These are phyloP conservation scores for Antedon mediterranea DNA, from an alignment of 53 echinoderm and acorn worm species.

Conservation along the genomic window DNA sequence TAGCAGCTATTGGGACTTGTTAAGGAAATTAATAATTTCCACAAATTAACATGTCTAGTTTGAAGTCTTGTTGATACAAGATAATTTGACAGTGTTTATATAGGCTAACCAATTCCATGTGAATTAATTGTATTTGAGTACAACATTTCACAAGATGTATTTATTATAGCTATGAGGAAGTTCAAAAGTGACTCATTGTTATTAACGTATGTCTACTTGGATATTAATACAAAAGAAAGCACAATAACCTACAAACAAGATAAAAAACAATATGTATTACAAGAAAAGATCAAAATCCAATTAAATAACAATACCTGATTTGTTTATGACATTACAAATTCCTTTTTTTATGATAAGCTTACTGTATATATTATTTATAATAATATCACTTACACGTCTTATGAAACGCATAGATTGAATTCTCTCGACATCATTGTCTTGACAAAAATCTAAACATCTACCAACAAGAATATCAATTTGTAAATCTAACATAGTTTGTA, in stretches of 20 bases:
- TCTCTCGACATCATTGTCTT: slow-evolving; percentile 79
- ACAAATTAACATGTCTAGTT: not conserved
- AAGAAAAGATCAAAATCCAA: too few relatives aligned
- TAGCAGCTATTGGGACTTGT: not conserved
- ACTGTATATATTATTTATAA: too few relatives aligned
- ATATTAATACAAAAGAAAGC: not conserved
- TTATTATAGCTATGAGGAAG: not conserved
- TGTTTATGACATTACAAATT: too few relatives aligned
- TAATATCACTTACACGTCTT: slow-evolving; percentile 49
- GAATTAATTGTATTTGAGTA: not conserved
- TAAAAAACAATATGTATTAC: not conserved
- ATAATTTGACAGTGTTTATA: not conserved
- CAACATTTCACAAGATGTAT: not conserved
- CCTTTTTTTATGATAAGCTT: too few relatives aligned
- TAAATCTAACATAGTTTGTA: slow-evolving; percentile 60
- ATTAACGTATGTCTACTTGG: too few relatives aligned
- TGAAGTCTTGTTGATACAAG: not conserved
- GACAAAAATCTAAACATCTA: slow-evolving; percentile 75
- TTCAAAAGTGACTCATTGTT: not conserved
- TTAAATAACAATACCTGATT: too few relatives aligned
- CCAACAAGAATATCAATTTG: slow-evolving; percentile 75
- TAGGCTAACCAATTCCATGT: not conserved
- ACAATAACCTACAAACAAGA: not conserved
- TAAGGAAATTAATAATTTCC: not conserved
- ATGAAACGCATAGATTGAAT: slow-evolving; percentile 86